Conservation (phyloP, 1,140 invertebrate genomes). For the Druon quercuslanigerum region DNA sequence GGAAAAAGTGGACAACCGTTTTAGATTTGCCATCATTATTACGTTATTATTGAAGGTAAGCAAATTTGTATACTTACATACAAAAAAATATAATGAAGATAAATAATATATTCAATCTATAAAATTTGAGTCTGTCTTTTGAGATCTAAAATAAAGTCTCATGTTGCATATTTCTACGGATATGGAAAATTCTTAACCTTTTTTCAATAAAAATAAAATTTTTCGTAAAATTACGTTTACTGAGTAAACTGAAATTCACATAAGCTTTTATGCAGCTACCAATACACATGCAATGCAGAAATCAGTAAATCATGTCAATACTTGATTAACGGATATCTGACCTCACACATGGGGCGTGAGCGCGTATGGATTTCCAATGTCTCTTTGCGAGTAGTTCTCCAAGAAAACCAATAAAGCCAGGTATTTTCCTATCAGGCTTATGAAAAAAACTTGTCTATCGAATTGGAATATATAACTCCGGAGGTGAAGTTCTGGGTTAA, state of each 20-base stretch:
- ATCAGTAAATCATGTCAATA: neutral
- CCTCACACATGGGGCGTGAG: neutral
- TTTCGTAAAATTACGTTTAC: neutral
- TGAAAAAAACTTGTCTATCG: constrained; percentile 64
- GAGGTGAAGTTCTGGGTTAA: constrained; percentile 41
- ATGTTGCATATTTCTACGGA: no score
- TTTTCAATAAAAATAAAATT: neutral
- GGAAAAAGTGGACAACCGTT: no score
- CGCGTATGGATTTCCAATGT: constrained; percentile 8
- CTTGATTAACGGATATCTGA: neutral
- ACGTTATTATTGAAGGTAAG: no score
- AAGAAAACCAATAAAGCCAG: constrained; percentile 45
- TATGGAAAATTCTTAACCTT: neutral
- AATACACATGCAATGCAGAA: neutral
- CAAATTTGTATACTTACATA: no score
- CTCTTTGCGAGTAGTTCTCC: constrained; percentile 4
- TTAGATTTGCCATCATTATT: no score
- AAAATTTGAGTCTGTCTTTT: no score
- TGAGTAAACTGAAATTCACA: neutral
- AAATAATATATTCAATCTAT: no score
- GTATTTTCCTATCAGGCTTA: constrained; percentile 64
- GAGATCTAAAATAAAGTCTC: no score
- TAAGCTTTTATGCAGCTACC: neutral
- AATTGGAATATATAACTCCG: constrained; percentile 65
- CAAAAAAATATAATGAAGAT: no score